Evolutionary conservation across 2,113 vertebrate species (phyloP), one percentile per base, ranked within the genome.

Genomic region (Barnardius zonarius): DNA sequence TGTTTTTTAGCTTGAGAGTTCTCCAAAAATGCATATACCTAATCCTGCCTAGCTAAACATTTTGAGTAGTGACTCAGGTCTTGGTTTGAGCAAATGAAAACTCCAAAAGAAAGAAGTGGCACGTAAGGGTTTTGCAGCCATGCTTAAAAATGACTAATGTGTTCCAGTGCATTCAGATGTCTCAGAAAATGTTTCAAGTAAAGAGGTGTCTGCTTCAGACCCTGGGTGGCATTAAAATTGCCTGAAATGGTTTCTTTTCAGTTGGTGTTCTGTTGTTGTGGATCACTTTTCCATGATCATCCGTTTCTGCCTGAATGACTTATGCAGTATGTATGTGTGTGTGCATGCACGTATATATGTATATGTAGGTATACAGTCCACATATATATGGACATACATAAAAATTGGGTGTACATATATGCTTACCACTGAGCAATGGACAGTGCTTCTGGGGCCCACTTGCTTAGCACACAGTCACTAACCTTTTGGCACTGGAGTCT

Each of bases 291-390:
- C 15, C 9, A 18, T 0, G 5, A 59, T n/a, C 23, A 9, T 39
- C 5, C 39, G 10, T 22, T 48, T 80, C 63, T 39, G 37, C 27
- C 48, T 83, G 43, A 51, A 62, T 10, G 12, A 12, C 28, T 9
- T 11, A 17, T 0, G 22, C 19, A 37, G 16, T 8, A 17, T 28
- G 4, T 11, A 7, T 13, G 5, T 4, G 3, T 8, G 11, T 13
- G 18, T 30, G 8, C 20, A 19, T 30, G 9, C 11, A 35, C 12
- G 14, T 44, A 30, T 30, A 5, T 1, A 5, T 13, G 8, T 18
- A 20, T 5, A 20, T 1, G 1, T 12, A 11, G 13, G 11, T 17
- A 44, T 17, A 6, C 27, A 33, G 23, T 25, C 9, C 1, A 0
- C 11, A 28, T 1, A 18, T 6, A 18, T 7, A 28, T 20, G 28